Conservation (phyloP, 1,140 invertebrate genomes). For the Glossosoma conforme region DNA sequence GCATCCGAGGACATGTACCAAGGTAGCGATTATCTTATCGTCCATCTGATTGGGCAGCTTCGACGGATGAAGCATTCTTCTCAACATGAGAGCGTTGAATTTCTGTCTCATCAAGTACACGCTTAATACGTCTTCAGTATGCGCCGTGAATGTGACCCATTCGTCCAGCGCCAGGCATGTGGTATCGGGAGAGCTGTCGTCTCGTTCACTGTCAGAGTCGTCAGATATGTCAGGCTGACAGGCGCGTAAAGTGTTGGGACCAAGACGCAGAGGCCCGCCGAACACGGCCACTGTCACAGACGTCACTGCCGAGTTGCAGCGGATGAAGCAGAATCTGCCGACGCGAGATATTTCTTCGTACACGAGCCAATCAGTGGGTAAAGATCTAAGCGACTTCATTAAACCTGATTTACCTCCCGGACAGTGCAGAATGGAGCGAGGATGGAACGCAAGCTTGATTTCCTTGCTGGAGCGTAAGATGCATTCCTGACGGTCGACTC, state of each 20-base stretch:
- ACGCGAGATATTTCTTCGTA: slow-evolving; percentile 76
- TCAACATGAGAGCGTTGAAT: slow-evolving; percentile 69
- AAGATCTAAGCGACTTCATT: slow-evolving; percentile 38
- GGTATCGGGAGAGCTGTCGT: slow-evolving; percentile 38
- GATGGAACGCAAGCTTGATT: slow-evolving; percentile 69
- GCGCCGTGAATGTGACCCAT: slow-evolving; percentile 72
- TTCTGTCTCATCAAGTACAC: slow-evolving; percentile 71
- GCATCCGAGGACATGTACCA: slow-evolving; percentile 63
- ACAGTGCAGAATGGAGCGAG: slow-evolving; percentile 63
- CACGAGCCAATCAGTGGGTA: slow-evolving; percentile 78
- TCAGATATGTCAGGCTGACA: slow-evolving; percentile 45
- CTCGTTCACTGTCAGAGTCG: slow-evolving; percentile 53
- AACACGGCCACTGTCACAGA: slow-evolving; percentile 76
- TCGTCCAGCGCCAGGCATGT: slow-evolving; percentile 60
- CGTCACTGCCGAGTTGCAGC: slow-evolving; percentile 72
- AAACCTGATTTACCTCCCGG: slow-evolving; percentile 35
- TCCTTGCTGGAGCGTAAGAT: slow-evolving; percentile 57
- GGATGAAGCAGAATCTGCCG: slow-evolving; percentile 60
- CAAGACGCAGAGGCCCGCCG: slow-evolving; percentile 64
- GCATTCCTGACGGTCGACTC: slow-evolving; percentile 47
- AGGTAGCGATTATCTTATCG: slow-evolving; percentile 64
- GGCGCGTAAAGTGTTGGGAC: slow-evolving; percentile 39
- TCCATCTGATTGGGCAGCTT: slow-evolving; percentile 62
- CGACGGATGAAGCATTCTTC: slow-evolving; percentile 66
- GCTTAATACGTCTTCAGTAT: slow-evolving; percentile 61